Evolutionary conservation across 2,888 invertebrate genomes (phyloP).

Genomic region (Diadromus collaris): DNA sequence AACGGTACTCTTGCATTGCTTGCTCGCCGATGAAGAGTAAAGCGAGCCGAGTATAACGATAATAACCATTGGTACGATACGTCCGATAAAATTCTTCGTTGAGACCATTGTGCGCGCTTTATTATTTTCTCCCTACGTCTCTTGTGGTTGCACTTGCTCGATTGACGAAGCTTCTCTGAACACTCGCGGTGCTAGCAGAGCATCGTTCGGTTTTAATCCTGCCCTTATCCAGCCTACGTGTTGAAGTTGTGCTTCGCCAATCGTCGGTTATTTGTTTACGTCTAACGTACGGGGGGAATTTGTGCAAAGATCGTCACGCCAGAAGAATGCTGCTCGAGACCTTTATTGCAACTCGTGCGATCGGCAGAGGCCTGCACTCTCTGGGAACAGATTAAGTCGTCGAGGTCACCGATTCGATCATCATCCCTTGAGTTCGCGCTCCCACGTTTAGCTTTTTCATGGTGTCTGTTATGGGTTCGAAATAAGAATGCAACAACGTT

Average conservation of each 20-base stretch:
- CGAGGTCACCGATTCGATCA: conserved; percentile 29
- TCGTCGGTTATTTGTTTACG: conserved; percentile 42
- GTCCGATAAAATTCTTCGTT: background rate
- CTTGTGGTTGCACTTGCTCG: conserved; percentile 22
- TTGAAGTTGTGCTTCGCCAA: conserved; percentile 41
- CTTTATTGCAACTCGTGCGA: conserved; percentile 19
- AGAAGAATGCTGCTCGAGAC: conserved; percentile 32
- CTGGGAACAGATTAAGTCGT: conserved; percentile 19
- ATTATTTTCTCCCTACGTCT: background rate
- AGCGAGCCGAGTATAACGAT: conserved; percentile 2
- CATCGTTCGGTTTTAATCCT: conserved; percentile 2
- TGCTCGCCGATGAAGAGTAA: conserved; percentile 20
- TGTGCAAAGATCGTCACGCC: conserved; percentile 23
- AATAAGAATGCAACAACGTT: background rate
- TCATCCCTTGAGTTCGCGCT: conserved; percentile 10
- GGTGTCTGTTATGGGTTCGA: background rate
- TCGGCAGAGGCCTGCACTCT: background rate
- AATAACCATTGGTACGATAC: background rate
- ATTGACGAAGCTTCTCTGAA: conserved; percentile 32
- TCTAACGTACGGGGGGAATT: conserved; percentile 28
- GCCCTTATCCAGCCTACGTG: conserved; percentile 34
- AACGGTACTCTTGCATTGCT: conserved; percentile 33
- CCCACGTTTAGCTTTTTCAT: background rate
- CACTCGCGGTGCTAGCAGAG: conserved; percentile 23
- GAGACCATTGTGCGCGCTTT: background rate